Conservation (phyloP, 2,888 invertebrate genomes). For the Drosophila merina region DNA sequence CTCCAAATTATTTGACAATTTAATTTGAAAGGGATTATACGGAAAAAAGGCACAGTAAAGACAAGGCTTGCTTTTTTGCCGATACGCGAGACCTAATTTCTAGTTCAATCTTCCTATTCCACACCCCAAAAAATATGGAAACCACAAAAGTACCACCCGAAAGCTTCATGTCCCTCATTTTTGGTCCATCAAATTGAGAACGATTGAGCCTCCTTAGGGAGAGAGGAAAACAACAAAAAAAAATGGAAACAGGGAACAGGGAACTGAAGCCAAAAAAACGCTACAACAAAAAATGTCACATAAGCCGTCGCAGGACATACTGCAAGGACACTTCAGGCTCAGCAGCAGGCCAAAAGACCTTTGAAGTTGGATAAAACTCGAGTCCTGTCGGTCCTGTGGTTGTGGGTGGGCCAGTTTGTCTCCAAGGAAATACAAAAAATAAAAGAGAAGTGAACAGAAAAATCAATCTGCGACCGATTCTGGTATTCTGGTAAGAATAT, state of each 20-base stretch:
- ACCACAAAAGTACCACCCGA: slow-evolving; percentile 62
- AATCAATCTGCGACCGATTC: slow-evolving; percentile 74
- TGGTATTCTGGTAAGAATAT: slow-evolving; percentile 32
- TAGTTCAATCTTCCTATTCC: not conserved
- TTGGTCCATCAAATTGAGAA: slow-evolving; percentile 57
- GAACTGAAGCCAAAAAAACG: slow-evolving; percentile 48
- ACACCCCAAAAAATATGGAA: slow-evolving; percentile 36
- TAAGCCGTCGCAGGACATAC: slow-evolving; percentile 35
- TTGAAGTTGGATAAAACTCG: slow-evolving; percentile 70
- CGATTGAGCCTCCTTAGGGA: slow-evolving; percentile 21
- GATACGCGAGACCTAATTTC: not conserved
- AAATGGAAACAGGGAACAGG: slow-evolving; percentile 31
- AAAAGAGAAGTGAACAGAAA: slow-evolving; percentile 50
- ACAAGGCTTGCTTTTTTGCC: not conserved
- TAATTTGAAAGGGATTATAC: not conserved
- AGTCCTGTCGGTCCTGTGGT: slow-evolving; percentile 48
- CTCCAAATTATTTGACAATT: not conserved
- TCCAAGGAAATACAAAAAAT: slow-evolving; percentile 80
- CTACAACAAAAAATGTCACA: slow-evolving; percentile 54
- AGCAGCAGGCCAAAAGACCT: slow-evolving; percentile 61
- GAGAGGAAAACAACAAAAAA: slow-evolving; percentile 8
- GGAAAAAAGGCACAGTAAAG: not conserved
- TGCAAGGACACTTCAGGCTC: slow-evolving; percentile 64
- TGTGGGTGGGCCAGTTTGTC: slow-evolving; percentile 70
- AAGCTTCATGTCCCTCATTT: slow-evolving; percentile 19